Evolutionary conservation across 2,888 invertebrate species (phyloP), one percentile per base, ranked within the genome.

Genomic region (Palloptera scutellata): DNA sequence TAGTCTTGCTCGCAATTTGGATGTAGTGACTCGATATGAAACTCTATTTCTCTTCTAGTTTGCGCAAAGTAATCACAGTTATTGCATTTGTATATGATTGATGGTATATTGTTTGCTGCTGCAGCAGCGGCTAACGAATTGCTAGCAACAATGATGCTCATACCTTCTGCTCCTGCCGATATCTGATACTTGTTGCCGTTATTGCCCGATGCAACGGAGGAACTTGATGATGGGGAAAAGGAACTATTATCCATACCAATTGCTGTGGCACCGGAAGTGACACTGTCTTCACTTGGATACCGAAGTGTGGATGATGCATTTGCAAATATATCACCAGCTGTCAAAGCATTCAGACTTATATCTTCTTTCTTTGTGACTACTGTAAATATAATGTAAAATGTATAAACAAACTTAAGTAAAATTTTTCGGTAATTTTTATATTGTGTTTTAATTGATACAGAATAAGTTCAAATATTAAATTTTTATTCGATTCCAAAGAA

Each of bases 61-160:
- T 84, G 84, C 30, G 80, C 79, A 72, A 84, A 83, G 72, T 79
- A 83, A 69, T 85, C 85, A 73, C 85, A 85, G 59, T 78, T 77
- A 69, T 81, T 85, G 70, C 85, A 85, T 70, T 85, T 85, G 55
- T 79, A 82, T 20, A 85, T 79, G 13, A 81, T 67, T 17, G 69
- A 20, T 15, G 73, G 73, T 57, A 71, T 53, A 53, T 66, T 61
- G 42, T 15, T 61, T 6, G 41, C 19, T 12, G n/a, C n/a, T 6
- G 55, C 51, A 3, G 40, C 17, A 48, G 60, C 11, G 5, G 42
- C 40, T 13, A 62, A 53, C 15, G 40, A 13, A 40, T 61, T 51
- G 8, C 13, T 12, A 1, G 11, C 58, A 19, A 15, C 12, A 10
- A 17, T 48, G 10, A 8, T 8, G 17, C 20, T 65, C 19, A 42